phyloP scores from a whole-genome alignment of 1,140 invertebrate species.

The Microplitis mediator region DNA sequence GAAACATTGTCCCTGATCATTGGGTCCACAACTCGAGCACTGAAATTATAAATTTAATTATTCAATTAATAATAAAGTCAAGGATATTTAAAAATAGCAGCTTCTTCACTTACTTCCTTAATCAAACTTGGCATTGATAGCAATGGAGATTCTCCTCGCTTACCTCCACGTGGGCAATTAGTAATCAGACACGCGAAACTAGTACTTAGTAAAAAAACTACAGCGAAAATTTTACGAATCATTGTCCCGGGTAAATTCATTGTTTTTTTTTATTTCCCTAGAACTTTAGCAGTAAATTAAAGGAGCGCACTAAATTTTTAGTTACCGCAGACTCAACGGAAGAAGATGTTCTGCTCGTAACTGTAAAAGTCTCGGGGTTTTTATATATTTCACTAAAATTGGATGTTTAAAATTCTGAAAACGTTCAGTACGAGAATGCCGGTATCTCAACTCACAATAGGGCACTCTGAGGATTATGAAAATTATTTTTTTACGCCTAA shows the following conservation, averaged over 20 bases:
- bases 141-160: slow-evolving; percentile 53
- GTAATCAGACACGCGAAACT: slow-evolving; percentile 61
- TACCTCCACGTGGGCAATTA: slow-evolving; percentile 64
- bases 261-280: background rate
- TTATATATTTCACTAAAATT: slow-evolving; percentile 5
- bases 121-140: slow-evolving; percentile 43
- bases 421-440: slow-evolving; percentile 19
- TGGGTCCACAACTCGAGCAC: slow-evolving; percentile 62
- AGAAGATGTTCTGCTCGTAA: background rate
- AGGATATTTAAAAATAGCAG: background rate
- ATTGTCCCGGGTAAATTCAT: slow-evolving; percentile 20
- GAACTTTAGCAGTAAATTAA: background rate
- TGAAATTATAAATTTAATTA: slow-evolving; percentile 37
- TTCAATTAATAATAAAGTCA: background rate
- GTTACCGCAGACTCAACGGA: background rate
- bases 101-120: slow-evolving; percentile 44
- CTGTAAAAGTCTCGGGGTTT: slow-evolving; percentile 6
- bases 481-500: slow-evolving; percentile 31
- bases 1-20: slow-evolving; percentile 61
- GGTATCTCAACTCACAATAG: slow-evolving; percentile 36
- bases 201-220: slow-evolving; percentile 36
- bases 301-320: background rate
- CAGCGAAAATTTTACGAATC: slow-evolving; percentile 35
- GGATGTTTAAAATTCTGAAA: background rate
- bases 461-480: slow-evolving; percentile 53